Base-by-base conservation (phyloP, 2,888 invertebrate species). In the Drosophila anceps region DNA sequence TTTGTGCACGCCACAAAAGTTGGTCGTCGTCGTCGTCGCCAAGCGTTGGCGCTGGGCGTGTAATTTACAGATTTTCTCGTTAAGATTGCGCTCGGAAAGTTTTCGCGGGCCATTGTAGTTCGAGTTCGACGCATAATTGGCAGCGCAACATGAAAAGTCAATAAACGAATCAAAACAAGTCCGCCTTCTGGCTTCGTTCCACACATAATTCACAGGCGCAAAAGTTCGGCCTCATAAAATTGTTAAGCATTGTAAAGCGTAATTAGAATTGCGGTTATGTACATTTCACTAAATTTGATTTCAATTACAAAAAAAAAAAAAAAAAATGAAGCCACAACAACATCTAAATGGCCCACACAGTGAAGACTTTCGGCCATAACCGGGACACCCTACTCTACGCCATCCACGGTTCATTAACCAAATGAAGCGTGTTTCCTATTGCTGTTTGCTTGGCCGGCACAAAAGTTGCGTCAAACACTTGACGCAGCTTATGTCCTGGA, bases 11-110 rank as follows among this genome's bases (percentile, higher is more conserved):
- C 66, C 68, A 44, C 41, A 79, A 78, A 78, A 78, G 75, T 78
- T 78, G 59, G 71, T 68, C 79, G 70, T 74, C 57, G 20, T 37
- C 20, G 18, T 37, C 20, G 18, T 8, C 41, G 55, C 43, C 18
- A 29, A 13, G 39, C 39, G 41, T 10, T 37, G 76, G 79, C 79
- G 83, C 53, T n/a, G 27, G 54, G 54, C 54, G 54, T 87, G 78
- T 86, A 86, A 88, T 86, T 88, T 87, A 81, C 86, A 88, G 87
- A 88, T 87, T 88, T 88, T 79, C 84, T 76, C 83, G 89, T 86
- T 83, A 83, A 86, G 86, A 86, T 86, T 88, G 79, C 66, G 84
- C 83, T 12, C 76, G 65, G 4, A 87, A 79, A 79, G 71, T 88
- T 84, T 74, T 18, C 2, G 24, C 44, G 60, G 51, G 51, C 65